Conservation (phyloP, 2,888 invertebrate species). For the Pimpla rufipes region DNA sequence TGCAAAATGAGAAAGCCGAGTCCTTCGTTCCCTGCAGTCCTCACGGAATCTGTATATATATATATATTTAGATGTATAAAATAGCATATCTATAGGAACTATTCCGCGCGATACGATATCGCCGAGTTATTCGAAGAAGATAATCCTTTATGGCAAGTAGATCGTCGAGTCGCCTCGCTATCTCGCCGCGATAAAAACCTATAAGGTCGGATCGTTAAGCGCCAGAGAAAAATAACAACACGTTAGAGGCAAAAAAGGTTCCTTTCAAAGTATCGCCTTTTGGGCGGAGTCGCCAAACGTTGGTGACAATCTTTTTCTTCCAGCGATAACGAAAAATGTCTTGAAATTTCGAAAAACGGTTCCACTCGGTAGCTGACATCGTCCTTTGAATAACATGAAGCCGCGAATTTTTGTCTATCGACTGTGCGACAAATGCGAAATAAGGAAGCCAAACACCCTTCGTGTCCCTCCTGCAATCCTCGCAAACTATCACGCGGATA, state of each 20-base stretch:
- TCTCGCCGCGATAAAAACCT: slow-evolving; percentile 12
- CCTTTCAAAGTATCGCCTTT: not conserved
- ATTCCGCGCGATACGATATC: slow-evolving; percentile 35
- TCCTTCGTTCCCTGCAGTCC: not conserved
- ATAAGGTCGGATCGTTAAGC: slow-evolving; percentile 3
- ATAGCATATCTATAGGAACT: slow-evolving; percentile 12
- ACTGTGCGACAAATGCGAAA: too few relatives aligned
- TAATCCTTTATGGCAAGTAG: slow-evolving; percentile 36
- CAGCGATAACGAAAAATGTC: too few relatives aligned
- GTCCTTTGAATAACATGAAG: too few relatives aligned
- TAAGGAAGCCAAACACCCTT: too few relatives aligned
- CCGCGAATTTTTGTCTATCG: too few relatives aligned
- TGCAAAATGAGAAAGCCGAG: slow-evolving; percentile 51
- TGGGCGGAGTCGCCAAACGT: too few relatives aligned
- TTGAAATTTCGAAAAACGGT: too few relatives aligned
- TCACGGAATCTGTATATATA: not conserved
- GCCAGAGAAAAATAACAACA: slow-evolving; percentile 10
- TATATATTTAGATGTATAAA: not conserved
- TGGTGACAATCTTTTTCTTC: too few relatives aligned
- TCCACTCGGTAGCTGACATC: too few relatives aligned
- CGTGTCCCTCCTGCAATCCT: too few relatives aligned
- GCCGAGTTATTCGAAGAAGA: slow-evolving; percentile 41
- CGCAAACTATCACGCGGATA: not conserved
- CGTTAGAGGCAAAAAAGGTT: not conserved
- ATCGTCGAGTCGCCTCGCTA: slow-evolving; percentile 20